Evolutionary conservation across 2,888 invertebrate genomes (phyloP).

Genomic region (Eupithecia tripunctaria): DNA sequence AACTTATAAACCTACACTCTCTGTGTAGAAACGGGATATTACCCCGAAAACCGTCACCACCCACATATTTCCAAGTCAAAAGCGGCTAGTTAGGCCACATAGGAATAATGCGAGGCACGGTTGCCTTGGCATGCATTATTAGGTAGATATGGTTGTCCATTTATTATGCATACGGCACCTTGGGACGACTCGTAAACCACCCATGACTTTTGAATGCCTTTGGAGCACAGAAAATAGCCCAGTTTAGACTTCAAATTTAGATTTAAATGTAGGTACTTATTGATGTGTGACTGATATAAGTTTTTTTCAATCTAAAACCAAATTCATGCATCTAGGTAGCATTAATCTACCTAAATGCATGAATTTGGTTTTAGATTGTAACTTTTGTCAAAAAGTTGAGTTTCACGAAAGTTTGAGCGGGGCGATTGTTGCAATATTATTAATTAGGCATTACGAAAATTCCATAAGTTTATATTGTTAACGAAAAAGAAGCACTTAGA

Average conservation of each 20-base stretch:
- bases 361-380: too few species aligned
- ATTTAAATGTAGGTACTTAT: too few species aligned
- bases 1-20: neutral
- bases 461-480: neutral
- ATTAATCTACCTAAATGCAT: too few species aligned
- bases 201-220: conserved; percentile 28
- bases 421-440: too few species aligned
- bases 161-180: conserved; percentile 37
- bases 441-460: too few species aligned
- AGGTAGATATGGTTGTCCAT: conserved; percentile 41
- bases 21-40: neutral
- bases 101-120: conserved; percentile 29
- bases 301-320: too few species aligned
- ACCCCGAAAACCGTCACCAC: neutral
- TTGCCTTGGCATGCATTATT: conserved; percentile 47
- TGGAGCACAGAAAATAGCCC: neutral
- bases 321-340: too few species aligned
- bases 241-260: neutral
- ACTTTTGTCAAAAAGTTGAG: too few species aligned
- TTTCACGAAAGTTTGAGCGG: too few species aligned
- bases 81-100: neutral
- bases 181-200: conserved; percentile 28
- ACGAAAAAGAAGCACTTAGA: neutral
- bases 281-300: too few species aligned
- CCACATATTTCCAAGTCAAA: conserved; percentile 11